phyloP scores from a whole-genome alignment of 2,797 vertebrate genomes.

The Pangasius larnaudii region DNA sequence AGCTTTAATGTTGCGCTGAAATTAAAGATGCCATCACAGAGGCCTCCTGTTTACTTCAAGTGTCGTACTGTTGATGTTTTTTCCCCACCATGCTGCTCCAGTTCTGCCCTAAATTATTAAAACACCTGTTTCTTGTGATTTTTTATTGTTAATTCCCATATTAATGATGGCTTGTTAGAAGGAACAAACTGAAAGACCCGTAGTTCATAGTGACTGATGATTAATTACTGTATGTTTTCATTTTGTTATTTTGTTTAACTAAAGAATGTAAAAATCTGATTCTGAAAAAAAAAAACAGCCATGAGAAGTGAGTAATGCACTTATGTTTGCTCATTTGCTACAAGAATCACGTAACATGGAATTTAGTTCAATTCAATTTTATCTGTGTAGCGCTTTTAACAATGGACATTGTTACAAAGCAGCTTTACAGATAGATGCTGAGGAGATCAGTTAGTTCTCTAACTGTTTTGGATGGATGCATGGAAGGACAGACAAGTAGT shows the following conservation, averaged over 20 bases:
- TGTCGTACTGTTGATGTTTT: background rate
- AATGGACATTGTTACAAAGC: too few relatives aligned
- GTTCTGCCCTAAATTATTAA: background rate
- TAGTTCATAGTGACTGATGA: background rate
- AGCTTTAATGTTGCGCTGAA: constrained; percentile 3
- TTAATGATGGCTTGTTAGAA: background rate
- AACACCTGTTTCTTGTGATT: background rate
- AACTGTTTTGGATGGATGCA: too few relatives aligned
- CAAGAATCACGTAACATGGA: background rate
- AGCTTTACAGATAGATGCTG: too few relatives aligned
- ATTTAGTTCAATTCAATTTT: background rate
- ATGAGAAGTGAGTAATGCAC: background rate
- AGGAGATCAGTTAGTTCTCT: too few relatives aligned
- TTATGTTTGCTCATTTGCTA: background rate
- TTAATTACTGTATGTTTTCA: background rate
- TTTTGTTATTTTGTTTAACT: background rate
- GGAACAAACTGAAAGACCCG: background rate
- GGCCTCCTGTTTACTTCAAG: background rate
- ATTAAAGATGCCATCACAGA: background rate
- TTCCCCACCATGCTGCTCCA: background rate
- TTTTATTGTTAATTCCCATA: background rate
- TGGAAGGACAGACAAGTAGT: background rate
- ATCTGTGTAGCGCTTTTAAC: too few relatives aligned
- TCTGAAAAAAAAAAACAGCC: background rate
- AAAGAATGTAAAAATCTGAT: background rate